Base-by-base conservation (phyloP, 92 coral and sea anemone species). In the Paragorgia papillata region DNA sequence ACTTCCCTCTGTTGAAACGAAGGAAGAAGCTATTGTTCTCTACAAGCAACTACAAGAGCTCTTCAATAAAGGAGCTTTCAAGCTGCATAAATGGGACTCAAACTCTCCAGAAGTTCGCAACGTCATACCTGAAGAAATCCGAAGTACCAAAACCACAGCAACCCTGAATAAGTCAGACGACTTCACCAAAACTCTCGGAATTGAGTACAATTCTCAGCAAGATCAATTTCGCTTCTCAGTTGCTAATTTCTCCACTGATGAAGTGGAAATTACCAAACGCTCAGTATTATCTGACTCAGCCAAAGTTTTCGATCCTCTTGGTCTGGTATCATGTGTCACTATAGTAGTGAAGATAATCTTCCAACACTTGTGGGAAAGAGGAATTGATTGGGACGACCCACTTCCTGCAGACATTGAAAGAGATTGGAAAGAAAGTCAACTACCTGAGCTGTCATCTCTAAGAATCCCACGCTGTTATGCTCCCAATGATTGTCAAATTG, bases 321-420 rank as follows among this genome's bases (percentile, higher is more conserved):
- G 90, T 58, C 76, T 82, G 63, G 70, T 82, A 57, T 57, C 84
- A 19, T 82, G 87, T 31, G 80, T 60, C 76, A 82, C 87, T 55
- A 77, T 61, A 20, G 69, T 82, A 35, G 81, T 65, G 13, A 86
- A 86, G 74, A 61, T 86, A 27, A 68, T 82, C 62, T 84, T 84
- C 68, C 91, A 87, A 71, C 80, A 71, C 29, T 74, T 87, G n/a
- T 87, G 90, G 90, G 82, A 83, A 44, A 29, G 49, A 33, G 70
- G 85, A 40, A 66, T 74, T 18, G 29, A 63, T 0, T 79, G 90
- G 90, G 87, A 83, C 65, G 85, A 57, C 10, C 79, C 85, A 13
- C 87, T 87, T 4, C 88, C 91, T n/a, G 71, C 69, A 41, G 81
- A 82, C 63, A 41, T 86, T 27, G 53, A 60, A 50, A 63, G 55